phyloP scores from a whole-genome alignment of 2,888 invertebrate genomes.

The Cantharis rufa region DNA sequence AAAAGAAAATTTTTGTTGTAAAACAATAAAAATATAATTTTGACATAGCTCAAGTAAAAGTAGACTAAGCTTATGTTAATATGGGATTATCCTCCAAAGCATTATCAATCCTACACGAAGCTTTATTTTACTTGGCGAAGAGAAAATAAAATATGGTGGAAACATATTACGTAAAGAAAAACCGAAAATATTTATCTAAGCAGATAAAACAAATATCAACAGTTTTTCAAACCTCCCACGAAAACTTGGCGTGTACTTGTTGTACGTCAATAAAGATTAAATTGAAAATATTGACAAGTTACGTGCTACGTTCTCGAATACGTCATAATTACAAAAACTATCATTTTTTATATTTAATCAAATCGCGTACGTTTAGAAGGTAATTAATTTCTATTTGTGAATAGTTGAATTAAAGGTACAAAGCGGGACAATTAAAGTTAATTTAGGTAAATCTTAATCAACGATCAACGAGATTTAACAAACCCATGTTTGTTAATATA shows the following conservation, averaged over 20 bases:
- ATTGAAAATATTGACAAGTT: not conserved
- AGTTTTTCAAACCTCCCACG: not conserved
- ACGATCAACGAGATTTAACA: not conserved
- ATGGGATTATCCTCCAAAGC: not conserved
- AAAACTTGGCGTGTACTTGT: not conserved
- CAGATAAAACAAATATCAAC: not conserved
- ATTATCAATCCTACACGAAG: not conserved
- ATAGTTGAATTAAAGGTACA: not conserved
- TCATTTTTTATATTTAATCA: not conserved
- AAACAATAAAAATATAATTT: not conserved
- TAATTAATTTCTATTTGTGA: not conserved
- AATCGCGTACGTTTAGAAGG: not conserved
- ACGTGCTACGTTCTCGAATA: not conserved
- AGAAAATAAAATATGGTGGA: not conserved
- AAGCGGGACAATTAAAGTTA: not conserved
- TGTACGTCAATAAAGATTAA: not conserved
- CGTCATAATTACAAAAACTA: not conserved
- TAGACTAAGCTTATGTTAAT: not conserved
- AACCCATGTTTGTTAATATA: not conserved
- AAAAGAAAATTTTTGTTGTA: not conserved
- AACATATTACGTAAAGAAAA: not conserved
- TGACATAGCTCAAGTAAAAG: not conserved
- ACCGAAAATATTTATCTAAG: not conserved
- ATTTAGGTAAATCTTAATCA: not conserved
- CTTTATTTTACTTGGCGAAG: not conserved